Conservation (phyloP, 2,113 vertebrate genomes). For the Epinephelus lanceolatus region DNA sequence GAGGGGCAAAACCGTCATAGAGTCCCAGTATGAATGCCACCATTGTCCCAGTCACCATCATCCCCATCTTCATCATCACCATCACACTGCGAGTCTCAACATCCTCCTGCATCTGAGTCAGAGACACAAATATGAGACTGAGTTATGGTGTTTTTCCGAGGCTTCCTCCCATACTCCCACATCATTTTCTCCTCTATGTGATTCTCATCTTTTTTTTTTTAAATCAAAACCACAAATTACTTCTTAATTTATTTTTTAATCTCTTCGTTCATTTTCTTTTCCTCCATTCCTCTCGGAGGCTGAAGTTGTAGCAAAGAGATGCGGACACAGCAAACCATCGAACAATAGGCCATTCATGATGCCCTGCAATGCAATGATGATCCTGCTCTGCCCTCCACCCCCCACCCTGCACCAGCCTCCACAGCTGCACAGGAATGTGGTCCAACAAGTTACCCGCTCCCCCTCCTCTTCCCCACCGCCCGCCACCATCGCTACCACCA, state of each 20-base stretch:
- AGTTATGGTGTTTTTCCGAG: not conserved
- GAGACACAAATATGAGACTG: slow-evolving; percentile 9
- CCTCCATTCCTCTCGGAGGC: slow-evolving; percentile 60
- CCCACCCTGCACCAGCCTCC: slow-evolving; percentile 81
- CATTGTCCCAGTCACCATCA: slow-evolving; percentile 75
- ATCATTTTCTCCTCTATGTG: not conserved
- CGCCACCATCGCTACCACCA: slow-evolving; percentile 70
- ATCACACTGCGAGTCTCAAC: slow-evolving; percentile 52
- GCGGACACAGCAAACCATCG: slow-evolving; percentile 73
- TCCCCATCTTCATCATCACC: slow-evolving; percentile 71
- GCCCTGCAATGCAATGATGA: slow-evolving; percentile 83
- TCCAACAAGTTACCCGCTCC: slow-evolving; percentile 84
- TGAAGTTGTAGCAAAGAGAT: slow-evolving; percentile 80
- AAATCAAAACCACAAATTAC: not conserved
- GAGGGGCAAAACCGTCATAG: slow-evolving; percentile 65
- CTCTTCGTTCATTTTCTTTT: slow-evolving; percentile 20
- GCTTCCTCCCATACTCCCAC: not conserved
- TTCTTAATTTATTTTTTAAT: slow-evolving; percentile 29
- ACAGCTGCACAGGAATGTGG: slow-evolving; percentile 88
- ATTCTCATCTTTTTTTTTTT: not conserved
- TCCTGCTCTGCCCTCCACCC: slow-evolving; percentile 76
- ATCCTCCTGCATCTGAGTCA: slow-evolving; percentile 61
- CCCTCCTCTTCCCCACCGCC: slow-evolving; percentile 38
- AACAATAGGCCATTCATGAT: slow-evolving; percentile 88
- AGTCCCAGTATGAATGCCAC: slow-evolving; percentile 68